Base-by-base conservation (phyloP, 2,797 vertebrate species). In the Crax fasciolata region DNA sequence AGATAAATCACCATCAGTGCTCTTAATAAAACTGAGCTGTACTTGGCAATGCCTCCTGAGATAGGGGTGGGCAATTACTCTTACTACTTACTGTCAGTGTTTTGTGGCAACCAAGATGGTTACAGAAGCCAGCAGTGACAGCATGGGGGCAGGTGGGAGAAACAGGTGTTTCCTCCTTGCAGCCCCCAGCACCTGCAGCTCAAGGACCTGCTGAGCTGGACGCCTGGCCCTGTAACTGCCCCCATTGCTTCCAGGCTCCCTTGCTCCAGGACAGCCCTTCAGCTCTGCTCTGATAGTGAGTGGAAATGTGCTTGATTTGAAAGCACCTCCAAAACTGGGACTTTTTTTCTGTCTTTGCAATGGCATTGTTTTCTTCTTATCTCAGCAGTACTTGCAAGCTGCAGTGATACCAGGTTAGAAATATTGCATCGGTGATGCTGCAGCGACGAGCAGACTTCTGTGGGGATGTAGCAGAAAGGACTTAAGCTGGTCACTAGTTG, bases 41-140 rank as follows among this genome's bases (percentile, higher is more conserved):
- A 19, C 51, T 32, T 43, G 75, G 46, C 71, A 62, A 14, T 1
- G 21, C 21, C 86, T 38, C 83, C 62, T 49, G 41, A 38, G 83
- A 10, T 8, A 19, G 17, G 44, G 48, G n/a, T 38, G 25, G 25
- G 80, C 61, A 3, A 4, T 88, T 35, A 44, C 66, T 78, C 77
- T 61, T 35, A 19, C 16, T 9, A 44, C 74, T 76, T 35, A 49
- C 39, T 35, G 21, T 23, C 30, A 16, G 10, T 5, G 0, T 20
- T 16, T 57, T 8, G 59, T 0, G 2, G 67, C 18, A 25, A 11
- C 30, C 7, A 0, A 0, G 4, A 9, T 7, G 81, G 44, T 16
- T 77, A 46, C 30, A n/a, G 43, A 1, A n/a, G 51, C 51, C 32
- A 62, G 12, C 16, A 7, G 35, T 28, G 39, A 8, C 17, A 65